These are phyloP conservation scores for Galeruca laticollis DNA, from an alignment of 2,888 invertebrate genomes.

Conservation along the genomic window DNA sequence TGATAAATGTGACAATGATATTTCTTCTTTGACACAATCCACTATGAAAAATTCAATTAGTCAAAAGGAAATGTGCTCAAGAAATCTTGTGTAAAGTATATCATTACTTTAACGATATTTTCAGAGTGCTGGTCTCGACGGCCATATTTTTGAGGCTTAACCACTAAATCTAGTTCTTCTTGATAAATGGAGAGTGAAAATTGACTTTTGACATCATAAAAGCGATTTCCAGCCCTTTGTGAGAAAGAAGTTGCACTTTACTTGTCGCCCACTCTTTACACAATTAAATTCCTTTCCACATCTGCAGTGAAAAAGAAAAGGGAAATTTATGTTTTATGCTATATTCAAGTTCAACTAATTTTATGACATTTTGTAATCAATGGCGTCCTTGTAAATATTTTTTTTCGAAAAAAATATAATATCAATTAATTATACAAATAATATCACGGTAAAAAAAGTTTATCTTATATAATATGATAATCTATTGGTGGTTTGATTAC, in stretches of 20 bases:
- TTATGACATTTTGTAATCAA: slow-evolving; percentile 10
- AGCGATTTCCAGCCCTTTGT: slow-evolving; percentile 60
- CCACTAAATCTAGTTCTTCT: slow-evolving; percentile 57
- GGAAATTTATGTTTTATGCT: slow-evolving; percentile 29
- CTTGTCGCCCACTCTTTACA: slow-evolving; percentile 53
- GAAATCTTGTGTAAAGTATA: slow-evolving; percentile 16
- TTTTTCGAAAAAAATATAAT: too few species aligned
- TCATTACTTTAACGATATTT: slow-evolving; percentile 52
- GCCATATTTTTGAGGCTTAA: slow-evolving; percentile 60
- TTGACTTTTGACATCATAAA: slow-evolving; percentile 65
- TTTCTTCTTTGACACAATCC: not conserved
- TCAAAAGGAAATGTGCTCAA: not conserved
- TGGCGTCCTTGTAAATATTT: not conserved
- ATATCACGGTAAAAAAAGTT: too few species aligned
- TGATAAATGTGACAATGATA: not conserved
- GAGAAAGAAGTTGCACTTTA: slow-evolving; percentile 51
- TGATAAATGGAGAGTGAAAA: slow-evolving; percentile 66
- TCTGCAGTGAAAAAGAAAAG: slow-evolving; percentile 26
- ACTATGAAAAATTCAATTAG: not conserved
- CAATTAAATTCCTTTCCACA: slow-evolving; percentile 49
- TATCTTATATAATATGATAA: too few species aligned
- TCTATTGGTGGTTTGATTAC: too few species aligned
- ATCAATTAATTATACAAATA: too few species aligned
- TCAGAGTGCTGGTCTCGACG: slow-evolving; percentile 39
- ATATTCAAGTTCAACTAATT: slow-evolving; percentile 23